Evolutionary conservation across 2,797 vertebrate genomes (phyloP).

Genomic region (Cryptoprocta ferox): DNA sequence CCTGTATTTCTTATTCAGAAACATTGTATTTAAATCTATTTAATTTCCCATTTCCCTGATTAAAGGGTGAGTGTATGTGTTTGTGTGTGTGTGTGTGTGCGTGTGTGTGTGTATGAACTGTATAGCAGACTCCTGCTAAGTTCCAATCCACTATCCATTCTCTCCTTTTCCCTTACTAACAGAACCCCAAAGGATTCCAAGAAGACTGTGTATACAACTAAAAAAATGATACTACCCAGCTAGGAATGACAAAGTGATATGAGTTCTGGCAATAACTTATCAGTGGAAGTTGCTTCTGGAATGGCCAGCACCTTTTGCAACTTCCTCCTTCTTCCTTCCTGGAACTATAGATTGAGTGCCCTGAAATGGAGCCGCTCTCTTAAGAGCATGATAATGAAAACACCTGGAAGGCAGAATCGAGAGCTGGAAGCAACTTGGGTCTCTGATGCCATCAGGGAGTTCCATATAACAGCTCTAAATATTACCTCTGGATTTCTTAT

Average conservation of each 20-base stretch:
- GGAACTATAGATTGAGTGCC: background rate
- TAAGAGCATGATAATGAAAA: constrained; percentile 2
- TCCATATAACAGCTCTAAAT: background rate
- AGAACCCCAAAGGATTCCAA: background rate
- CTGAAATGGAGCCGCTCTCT: background rate
- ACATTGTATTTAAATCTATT: background rate
- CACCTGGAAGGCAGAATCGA: background rate
- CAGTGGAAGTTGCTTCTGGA: background rate
- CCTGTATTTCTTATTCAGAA: background rate
- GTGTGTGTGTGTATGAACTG: background rate
- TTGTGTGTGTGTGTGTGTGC: background rate
- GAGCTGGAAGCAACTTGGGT: background rate
- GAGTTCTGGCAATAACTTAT: background rate
- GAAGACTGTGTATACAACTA: background rate
- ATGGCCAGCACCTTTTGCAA: background rate
- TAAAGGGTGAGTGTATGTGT: background rate
- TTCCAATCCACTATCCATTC: background rate
- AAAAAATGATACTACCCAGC: background rate
- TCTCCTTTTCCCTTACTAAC: background rate
- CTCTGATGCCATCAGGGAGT: background rate
- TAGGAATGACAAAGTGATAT: background rate
- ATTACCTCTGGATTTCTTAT: background rate
- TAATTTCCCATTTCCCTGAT: background rate
- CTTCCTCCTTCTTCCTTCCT: background rate
- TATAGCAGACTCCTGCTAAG: background rate